Percentiles rank a stretch among this genome's conserved stretches.
Conservation (phyloP, 2,113 vertebrate genomes). For the Leuciscus idus region DNA sequence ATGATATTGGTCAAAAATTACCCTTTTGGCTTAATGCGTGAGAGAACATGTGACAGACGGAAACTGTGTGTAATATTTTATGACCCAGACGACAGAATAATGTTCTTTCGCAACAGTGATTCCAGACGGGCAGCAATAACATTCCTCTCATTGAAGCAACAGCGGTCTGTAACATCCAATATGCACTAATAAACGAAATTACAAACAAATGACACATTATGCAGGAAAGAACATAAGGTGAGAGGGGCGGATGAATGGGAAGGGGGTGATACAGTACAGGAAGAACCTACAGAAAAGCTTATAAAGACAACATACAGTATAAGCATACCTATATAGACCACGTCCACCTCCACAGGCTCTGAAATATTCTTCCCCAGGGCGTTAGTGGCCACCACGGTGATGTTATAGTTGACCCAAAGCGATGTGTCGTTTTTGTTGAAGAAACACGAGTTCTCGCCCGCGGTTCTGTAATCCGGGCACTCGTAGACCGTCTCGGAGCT, state of each 20-base stretch:
- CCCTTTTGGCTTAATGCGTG: not conserved
- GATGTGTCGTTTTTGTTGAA: slow-evolving; percentile 88
- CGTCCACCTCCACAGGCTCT: slow-evolving; percentile 81
- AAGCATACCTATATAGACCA: slow-evolving; percentile 83
- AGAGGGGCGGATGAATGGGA: not conserved
- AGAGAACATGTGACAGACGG: not conserved
- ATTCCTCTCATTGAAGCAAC: not conserved
- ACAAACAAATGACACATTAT: not conserved
- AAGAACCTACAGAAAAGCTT: not conserved
- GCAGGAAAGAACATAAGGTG: not conserved
- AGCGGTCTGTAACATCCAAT: not conserved
- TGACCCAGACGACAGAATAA: not conserved
- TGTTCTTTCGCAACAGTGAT: not conserved
- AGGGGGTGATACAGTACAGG: not conserved
- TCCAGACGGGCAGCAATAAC: not conserved
- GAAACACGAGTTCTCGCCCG: slow-evolving; percentile 90
- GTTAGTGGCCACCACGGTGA: slow-evolving; percentile 88
- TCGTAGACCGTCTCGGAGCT: slow-evolving; percentile 75
- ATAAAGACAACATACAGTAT: not conserved
- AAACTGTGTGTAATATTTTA: not conserved
- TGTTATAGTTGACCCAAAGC: slow-evolving; percentile 86
- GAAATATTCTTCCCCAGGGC: slow-evolving; percentile 81
- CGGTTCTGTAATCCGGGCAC: slow-evolving; percentile 88
- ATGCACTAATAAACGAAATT: not conserved
- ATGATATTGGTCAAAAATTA: not conserved